Evolutionary conservation across 2,113 vertebrate genomes (phyloP), one percentile per base, ranked within the genome.

Genomic region (Rhinoderma darwinii): DNA sequence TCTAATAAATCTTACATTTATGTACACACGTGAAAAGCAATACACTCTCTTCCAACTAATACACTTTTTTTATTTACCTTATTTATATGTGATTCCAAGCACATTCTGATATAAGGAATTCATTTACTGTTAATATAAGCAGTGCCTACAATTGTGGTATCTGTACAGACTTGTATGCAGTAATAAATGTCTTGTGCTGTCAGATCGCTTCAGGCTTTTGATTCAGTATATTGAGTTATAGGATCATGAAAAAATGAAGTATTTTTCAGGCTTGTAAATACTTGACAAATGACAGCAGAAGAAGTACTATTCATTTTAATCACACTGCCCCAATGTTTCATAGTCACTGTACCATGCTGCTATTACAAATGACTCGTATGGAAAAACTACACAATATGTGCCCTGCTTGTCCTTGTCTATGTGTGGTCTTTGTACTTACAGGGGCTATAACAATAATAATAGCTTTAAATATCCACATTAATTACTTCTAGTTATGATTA

Each of bases 231-330:
- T 93, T 98, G 97, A 98, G 96, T 96, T 97, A 98, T 97, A 95
- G 95, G 92, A 94, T 95, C 94, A 94, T 94, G 96, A 96, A 95
- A 85, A 96, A 97, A 98, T 97, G 96, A 97, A 98, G 96, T 97
- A 95, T 95, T 96, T 97, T 96, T 97, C 96, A 97, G 95, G 96
- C 96, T 98, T 98, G 97, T 98, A 98, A 98, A 98, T 96, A 97
- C 96, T 96, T 98, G 97, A 98, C 97, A 98, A 98, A 97, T 97
- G 96, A 97, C 95, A 93, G 96, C 94, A 95, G 95, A 96, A 95
- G 95, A 96, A 95, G 95, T 96, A 96, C 96, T 98, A 98, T 98
- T 96, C 96, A 98, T 98, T 97, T 94, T 94, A 96, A 97, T 97
- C 95, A 96, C 96, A 95, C 93, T 94, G 96, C 95, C 96, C 95